These are phyloP conservation scores for Pogonophryne albipinna DNA, from an alignment of 2,797 vertebrate genomes.

Conservation along the genomic window DNA sequence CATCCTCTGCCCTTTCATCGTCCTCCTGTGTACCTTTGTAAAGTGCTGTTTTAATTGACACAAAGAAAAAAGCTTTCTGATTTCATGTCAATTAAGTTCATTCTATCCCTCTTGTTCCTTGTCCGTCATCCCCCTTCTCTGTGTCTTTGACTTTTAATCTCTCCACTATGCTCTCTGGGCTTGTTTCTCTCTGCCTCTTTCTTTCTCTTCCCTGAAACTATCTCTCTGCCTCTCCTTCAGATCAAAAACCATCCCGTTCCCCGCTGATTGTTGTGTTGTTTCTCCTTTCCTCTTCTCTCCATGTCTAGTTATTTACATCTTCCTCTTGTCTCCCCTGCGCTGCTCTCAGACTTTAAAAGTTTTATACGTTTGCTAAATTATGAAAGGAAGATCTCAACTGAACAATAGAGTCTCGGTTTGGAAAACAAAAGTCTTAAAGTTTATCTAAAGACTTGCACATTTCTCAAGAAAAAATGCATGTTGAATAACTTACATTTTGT, in stretches of 20 bases:
- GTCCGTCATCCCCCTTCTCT: constrained; percentile 57
- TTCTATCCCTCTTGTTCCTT: constrained; percentile 48
- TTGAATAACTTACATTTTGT: constrained; percentile 18
- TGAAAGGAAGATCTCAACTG: constrained; percentile 34
- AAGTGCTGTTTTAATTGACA: constrained; percentile 77
- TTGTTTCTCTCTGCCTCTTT: constrained; percentile 24
- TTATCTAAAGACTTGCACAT: constrained; percentile 15
- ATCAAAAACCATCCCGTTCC: constrained; percentile 30
- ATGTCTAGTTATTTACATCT: constrained; percentile 63
- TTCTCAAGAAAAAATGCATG: neutral
- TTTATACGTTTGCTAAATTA: constrained; percentile 35
- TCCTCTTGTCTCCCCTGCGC: constrained; percentile 20
- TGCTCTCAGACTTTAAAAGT: constrained; percentile 50
- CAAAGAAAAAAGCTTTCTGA: constrained; percentile 38
- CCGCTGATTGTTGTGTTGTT: constrained; percentile 48
- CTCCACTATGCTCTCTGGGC: constrained; percentile 13
- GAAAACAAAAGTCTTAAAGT: constrained; percentile 30
- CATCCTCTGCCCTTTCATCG: constrained; percentile 34
- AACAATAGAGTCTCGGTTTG: constrained; percentile 11
- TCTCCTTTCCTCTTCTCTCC: constrained; percentile 30
- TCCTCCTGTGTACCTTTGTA: constrained; percentile 46
- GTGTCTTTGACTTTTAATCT: constrained; percentile 21
- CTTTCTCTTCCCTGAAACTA: constrained; percentile 17
- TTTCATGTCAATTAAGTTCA: constrained; percentile 62
- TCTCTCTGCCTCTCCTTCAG: constrained; percentile 12